Evolutionary conservation across 2,888 invertebrate genomes (phyloP), one percentile per base, ranked within the genome.

Genomic region (Pandemis cinnamomeana): DNA sequence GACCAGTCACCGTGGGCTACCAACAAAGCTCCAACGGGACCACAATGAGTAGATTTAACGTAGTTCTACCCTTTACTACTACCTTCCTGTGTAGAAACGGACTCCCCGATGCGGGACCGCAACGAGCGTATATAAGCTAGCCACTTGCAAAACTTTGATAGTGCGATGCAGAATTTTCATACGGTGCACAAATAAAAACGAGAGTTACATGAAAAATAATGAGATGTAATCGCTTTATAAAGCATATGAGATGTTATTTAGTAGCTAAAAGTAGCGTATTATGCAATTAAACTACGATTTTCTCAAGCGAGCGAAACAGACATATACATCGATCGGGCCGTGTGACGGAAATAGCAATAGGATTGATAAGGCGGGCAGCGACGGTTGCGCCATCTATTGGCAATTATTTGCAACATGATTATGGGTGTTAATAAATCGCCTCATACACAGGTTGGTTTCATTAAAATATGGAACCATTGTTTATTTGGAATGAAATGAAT

Each of bases 31-130:
- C 13, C 74, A 55, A 41, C 67, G 67, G 70, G 74, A 71, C 75
- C 71, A 48, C 67, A 44, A 2, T 36, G 71, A 48, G 48, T 58
- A 71, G 71, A 75, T 63, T 75, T 75, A 71, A 46, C n/a, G 70
- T 5, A 75, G 75, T 7, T 75, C 71, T 71, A 67, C 41, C 71
- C 75, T 67, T 63, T 15, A 27, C 41, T 55, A 75, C 75, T 75
- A 64, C 71, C 71, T 71, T 51, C 71, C 75, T 75, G 75, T 67
- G 75, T 75, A 75, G 75, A 75, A 75, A 71, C 67, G 75, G 75
- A 75, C 75, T 75, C 75, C 71, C 75, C 71, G 11, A n/a, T 6
- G 5, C 0, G 1, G 7, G 5, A 10, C 4, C 10, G 11, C 7
- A 0, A 41, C 67, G 11, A 41, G 5, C 58, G 71, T 75, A 75